A percentile compares a stretch with the other conserved stretches of the same genome.
phyloP scores from a whole-genome alignment of 2,113 vertebrate species.

The Myotis yumanensis region DNA sequence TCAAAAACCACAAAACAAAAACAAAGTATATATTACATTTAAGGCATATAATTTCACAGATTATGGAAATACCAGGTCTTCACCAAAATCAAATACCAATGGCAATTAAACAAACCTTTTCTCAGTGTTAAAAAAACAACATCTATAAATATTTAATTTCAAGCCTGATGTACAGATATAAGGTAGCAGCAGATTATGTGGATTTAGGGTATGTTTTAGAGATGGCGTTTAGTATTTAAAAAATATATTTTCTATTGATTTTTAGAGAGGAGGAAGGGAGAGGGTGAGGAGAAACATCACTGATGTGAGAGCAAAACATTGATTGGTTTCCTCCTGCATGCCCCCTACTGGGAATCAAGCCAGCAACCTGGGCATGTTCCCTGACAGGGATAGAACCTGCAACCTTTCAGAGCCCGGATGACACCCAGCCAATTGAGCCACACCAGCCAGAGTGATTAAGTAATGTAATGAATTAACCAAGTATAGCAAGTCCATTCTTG shows the following conservation, averaged over 20 bases:
- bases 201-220: background rate
- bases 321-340: too few species aligned
- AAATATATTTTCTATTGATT: too few species aligned
- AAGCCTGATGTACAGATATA: background rate
- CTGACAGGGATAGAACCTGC: too few species aligned
- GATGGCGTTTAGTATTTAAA: background rate
- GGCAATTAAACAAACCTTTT: background rate
- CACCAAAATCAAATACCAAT: background rate
- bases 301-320: too few species aligned
- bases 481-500: background rate
- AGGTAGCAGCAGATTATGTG: background rate
- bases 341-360: too few species aligned
- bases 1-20: background rate
- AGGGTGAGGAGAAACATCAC: too few species aligned
- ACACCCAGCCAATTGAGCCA: too few species aligned
- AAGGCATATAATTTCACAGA: background rate
- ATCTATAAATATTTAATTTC: background rate
- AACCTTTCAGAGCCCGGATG: too few species aligned
- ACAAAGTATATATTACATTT: background rate
- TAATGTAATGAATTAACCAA: conserved; percentile 13
- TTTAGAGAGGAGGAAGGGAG: too few species aligned
- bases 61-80: background rate
- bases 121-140: background rate
- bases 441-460: too few species aligned
- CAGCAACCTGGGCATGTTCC: too few species aligned